A percentile compares a stretch with the other conserved stretches of the same genome.
Conservation (phyloP, 2,888 invertebrate species). For the Brenthis daphne region DNA sequence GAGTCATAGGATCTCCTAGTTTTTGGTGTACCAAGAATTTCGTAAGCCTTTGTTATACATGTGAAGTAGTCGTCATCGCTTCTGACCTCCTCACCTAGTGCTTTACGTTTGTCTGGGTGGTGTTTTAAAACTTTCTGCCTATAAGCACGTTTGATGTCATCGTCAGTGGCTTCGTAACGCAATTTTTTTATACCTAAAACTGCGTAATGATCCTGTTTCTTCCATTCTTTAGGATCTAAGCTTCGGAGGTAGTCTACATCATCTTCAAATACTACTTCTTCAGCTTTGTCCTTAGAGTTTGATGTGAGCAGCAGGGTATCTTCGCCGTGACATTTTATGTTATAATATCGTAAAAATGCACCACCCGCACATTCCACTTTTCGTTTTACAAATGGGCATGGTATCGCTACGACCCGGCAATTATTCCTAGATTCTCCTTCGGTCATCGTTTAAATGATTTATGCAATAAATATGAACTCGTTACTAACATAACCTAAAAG, state of each 20-base stretch:
- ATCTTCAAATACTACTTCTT: slow-evolving; percentile 81
- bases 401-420: slow-evolving; percentile 62
- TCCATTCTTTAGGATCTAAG: slow-evolving; percentile 98
- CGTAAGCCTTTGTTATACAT: slow-evolving; percentile 98
- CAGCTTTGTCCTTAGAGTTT: slow-evolving; percentile 69
- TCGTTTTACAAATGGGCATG: slow-evolving; percentile 61
- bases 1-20: slow-evolving; percentile 97
- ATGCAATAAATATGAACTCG: slow-evolving; percentile 59
- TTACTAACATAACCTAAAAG: slow-evolving; percentile 75
- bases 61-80: slow-evolving; percentile 98
- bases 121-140: slow-evolving; percentile 89
- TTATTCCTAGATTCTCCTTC: slow-evolving; percentile 59
- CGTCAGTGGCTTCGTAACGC: slow-evolving; percentile 93
- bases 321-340: slow-evolving; percentile 75
- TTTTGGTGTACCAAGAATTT: slow-evolving; percentile 89
- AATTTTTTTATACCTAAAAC: slow-evolving; percentile 94
- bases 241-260: slow-evolving; percentile 92
- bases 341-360: slow-evolving; percentile 75
- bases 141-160: slow-evolving; percentile 97
- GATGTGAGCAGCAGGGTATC: slow-evolving; percentile 70
- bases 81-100: slow-evolving; percentile 92
- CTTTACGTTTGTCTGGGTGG: slow-evolving; percentile 99
- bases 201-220: slow-evolving; percentile 98
- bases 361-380: slow-evolving; percentile 80
- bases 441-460: slow-evolving; percentile 67